Base-by-base conservation (phyloP, 2,888 invertebrate species). In the Euplagia quadripunctaria region DNA sequence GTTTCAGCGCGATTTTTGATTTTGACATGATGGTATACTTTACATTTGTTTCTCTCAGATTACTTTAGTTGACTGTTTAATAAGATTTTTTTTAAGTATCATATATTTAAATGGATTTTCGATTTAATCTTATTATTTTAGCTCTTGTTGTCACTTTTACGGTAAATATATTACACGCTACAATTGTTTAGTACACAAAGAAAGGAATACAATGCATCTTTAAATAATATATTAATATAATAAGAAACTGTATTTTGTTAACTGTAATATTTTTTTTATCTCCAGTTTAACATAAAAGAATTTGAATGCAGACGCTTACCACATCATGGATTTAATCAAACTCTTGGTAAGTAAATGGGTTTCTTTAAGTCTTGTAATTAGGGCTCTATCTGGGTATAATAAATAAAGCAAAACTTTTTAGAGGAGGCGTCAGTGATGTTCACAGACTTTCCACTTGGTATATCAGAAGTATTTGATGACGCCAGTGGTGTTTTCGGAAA, bases 401-500 rank as follows among this genome's bases (percentile, higher is more conserved):
- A n/a, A 9, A 46, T 4, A 4, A 9, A n/a, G 0, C 0, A 4
- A 42, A 63, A 42, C 64, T 68, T 72, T 68, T 55, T 69, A 79
- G 80, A 74, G n/a, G 65, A 69, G 31, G 61, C 68, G 7, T 67
- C 77, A 41, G 69, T 64, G 41, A 55, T 73, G 41, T 70, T 76
- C 63, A 70, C 79, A 73, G 86, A 84, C 46, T 86, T 85, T 70
- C 85, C 86, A 14, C 51, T 86, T 11, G 87, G 84, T 41, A 72
- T 92, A 58, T 80, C 82, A 0, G 83, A 88, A 74, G 90, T 87
- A 7, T 76, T 91, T 31, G 84, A 80, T 49, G 89, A 90, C 51
- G 92, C 91, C n/a, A 84, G 88, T 11, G 80, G 84, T 9, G 82
- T 92, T 9, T 88, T 92, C 64, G 79, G 83, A n/a, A 91, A 89